phyloP scores from a whole-genome alignment of 2,113 vertebrate genomes.

The Onychorhynchus coronatus region DNA sequence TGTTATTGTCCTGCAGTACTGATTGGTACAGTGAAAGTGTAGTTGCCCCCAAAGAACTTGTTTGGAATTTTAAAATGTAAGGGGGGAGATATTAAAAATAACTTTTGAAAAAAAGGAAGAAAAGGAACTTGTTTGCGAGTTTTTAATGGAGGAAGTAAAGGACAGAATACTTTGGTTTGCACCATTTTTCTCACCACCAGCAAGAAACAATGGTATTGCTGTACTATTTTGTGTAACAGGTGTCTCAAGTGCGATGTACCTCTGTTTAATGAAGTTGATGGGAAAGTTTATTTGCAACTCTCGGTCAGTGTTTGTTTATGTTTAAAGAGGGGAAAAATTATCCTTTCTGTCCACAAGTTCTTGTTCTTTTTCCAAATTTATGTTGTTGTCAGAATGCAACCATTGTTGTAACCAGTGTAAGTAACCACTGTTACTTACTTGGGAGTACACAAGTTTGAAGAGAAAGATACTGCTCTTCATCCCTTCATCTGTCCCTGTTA shows the following conservation, averaged over 20 bases:
- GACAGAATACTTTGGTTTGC: neutral
- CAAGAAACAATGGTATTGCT: neutral
- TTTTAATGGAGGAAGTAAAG: slow-evolving; percentile 13
- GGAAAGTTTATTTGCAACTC: neutral
- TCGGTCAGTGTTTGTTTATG: neutral
- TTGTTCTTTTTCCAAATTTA: neutral
- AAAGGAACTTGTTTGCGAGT: neutral
- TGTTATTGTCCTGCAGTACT: slow-evolving; percentile 28
- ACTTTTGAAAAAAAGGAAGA: slow-evolving; percentile 23
- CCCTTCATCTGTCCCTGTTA: neutral
- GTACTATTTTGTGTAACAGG: neutral
- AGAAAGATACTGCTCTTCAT: neutral
- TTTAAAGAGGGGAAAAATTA: neutral
- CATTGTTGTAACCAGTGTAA: neutral
- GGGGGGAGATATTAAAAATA: slow-evolving; percentile 63
- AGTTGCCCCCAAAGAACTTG: slow-evolving; percentile 33
- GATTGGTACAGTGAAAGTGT: slow-evolving; percentile 8
- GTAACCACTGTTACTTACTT: neutral
- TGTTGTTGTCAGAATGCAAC: neutral
- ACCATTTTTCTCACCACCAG: neutral
- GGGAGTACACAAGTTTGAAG: neutral
- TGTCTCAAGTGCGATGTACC: neutral
- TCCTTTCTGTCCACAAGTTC: neutral
- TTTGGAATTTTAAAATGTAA: slow-evolving; percentile 52
- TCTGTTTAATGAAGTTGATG: neutral